Evolutionary conservation across 2,888 invertebrate species (phyloP), one percentile per base, ranked within the genome.

Genomic region (Lochmaea capreae): DNA sequence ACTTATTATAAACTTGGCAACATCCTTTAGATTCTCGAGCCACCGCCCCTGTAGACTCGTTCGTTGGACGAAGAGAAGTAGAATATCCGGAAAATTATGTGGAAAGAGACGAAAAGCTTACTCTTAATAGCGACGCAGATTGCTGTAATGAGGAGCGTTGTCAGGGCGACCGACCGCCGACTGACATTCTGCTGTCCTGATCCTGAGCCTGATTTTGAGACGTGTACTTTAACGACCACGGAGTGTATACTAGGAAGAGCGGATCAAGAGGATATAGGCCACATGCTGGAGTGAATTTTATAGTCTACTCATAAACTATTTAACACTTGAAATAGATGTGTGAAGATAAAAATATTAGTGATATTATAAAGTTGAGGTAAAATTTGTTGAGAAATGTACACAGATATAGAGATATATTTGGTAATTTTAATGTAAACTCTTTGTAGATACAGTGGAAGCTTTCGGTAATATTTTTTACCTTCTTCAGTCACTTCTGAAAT

Each of bases 241-340:
- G 81, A 82, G 82, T 84, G 84, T 84, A 83, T 84, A 84, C 83
- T 42, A 39, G 33, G 33, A 63, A 18, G 57, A 54, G 11, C n/a
- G 43, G 42, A 43, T 42, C 2, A 43, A 16, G 43, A 63, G n/a
- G 54, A 54, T 18, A 18, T 54, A 16, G 9, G 3, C 18, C 49
- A 49, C 16, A 54, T 54, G 54, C 8, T 54, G 3, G 16, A 54
- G 16, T 10, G 18, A 18, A 54, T 54, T 54, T 54, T 16, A 52
- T 2, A 1, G 4, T 46, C 14, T 11, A 46, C 46, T 12, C 10
- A 46, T 46, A 8, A 33, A 33, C 33, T 33, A 33, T 33, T 33
- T 33, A 8, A 33, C 33, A 33, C 33, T 26, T 26, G 4, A 26
- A 3, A 26, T 2, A 26, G 2, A 33, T 33, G 33, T 33, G 1